Evolutionary conservation across 1,140 invertebrate species (phyloP).

Genomic region (Heliconius himera): DNA sequence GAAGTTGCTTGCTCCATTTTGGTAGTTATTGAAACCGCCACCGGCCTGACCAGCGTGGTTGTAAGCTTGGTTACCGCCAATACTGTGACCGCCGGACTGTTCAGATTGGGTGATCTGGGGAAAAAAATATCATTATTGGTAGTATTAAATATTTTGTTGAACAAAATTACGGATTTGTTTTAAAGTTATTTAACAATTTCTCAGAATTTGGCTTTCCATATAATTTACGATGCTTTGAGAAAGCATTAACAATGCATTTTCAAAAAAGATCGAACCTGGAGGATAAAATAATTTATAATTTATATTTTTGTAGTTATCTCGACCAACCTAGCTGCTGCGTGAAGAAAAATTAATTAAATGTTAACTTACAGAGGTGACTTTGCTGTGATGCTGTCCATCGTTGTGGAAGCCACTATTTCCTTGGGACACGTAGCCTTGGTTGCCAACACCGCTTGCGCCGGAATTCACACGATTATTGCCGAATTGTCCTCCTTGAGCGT

Average conservation of each 20-base stretch:
- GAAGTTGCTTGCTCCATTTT: neutral
- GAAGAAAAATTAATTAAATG: neutral
- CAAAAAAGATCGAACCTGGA: neutral
- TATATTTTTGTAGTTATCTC: too few species aligned
- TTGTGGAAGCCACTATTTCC: conserved; percentile 27
- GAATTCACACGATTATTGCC: conserved; percentile 12
- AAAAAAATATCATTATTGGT: neutral
- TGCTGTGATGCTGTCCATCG: conserved; percentile 31
- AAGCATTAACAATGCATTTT: neutral
- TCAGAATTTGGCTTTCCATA: too few species aligned
- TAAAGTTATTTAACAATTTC: too few species aligned
- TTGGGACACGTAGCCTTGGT: neutral
- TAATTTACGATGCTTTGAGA: too few species aligned
- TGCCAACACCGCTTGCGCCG: conserved; percentile 15
- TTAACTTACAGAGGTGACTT: conserved; percentile 20
- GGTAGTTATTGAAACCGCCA: conserved; percentile 9
- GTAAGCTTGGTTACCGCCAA: conserved; percentile 9
- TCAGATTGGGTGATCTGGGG: conserved; percentile 18
- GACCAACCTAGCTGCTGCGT: neutral
- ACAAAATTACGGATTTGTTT: neutral
- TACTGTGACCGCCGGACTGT: conserved; percentile 7
- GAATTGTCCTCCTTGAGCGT: conserved; percentile 7
- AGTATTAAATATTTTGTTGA: neutral
- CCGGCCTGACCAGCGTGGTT: conserved; percentile 1
- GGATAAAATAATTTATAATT: neutral